Evolutionary conservation across 2,888 invertebrate genomes (phyloP), one percentile per base, ranked within the genome.

Genomic region (Troilus luridus): DNA sequence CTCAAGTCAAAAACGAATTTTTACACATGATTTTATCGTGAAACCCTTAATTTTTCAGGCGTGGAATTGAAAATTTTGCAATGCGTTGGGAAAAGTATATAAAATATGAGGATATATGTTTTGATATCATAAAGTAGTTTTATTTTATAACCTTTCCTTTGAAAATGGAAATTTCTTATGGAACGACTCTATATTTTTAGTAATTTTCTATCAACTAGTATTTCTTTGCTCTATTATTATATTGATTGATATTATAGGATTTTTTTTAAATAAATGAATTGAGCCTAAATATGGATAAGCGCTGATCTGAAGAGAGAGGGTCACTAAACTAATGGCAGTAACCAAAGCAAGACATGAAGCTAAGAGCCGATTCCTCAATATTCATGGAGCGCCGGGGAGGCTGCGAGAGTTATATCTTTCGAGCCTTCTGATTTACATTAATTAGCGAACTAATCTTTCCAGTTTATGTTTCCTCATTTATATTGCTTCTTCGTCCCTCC

Each of bases 381-480:
- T 77, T 77, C 72, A 77, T 77, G 72, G 14, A 41, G 27, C 41
- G 72, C 72, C 41, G 72, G 72, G 19, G 27, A 7, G 72, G 17
- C 0, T 17, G 27, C 5, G 0, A 9, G 19, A 2, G 41, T 12
- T 77, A 19, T 41, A 77, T 77, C 56, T 58, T 85, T 58, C 11
- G n/a, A 85, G 56, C 6, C 12, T 19, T n/a, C 85, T 58, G 56
- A 85, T 85, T 85, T 85, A 85, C 85, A 85, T 85, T 85, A 85
- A 85, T 85, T 85, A 85, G 85, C 56, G 10, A 56, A 85, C 56
- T 85, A 85, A 56, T 85, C 85, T 56, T 56, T 85, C 85, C 85
- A n/a, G 85, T 85, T 85, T 85, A 85, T 56, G 27, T 85, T 56
- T 85, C n/a, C 21, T 85, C 85, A n/a, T 85, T 85, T 85, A 85